These are phyloP conservation scores for Benitochromis conjunctus DNA, from an alignment of 2,113 vertebrate species.

Conservation along the genomic window DNA sequence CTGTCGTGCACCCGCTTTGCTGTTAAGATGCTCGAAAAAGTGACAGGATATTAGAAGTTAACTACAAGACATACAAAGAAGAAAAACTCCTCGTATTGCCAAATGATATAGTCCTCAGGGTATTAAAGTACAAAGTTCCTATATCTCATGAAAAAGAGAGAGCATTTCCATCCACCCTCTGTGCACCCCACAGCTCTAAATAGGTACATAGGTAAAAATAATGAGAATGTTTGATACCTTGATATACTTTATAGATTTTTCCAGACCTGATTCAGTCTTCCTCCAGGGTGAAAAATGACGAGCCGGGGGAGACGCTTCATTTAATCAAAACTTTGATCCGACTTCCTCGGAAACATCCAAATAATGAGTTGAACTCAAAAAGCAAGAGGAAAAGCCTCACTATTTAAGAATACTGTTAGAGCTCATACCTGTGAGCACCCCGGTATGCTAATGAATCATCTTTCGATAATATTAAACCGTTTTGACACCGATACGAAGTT, in stretches of 20 bases:
- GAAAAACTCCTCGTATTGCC: not conserved
- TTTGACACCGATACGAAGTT: not conserved
- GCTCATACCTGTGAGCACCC: not conserved
- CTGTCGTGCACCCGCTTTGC: not conserved
- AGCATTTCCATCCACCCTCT: not conserved
- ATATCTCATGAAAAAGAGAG: not conserved
- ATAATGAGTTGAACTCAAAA: constrained; percentile 30
- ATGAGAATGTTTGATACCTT: not conserved
- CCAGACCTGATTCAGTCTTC: not conserved
- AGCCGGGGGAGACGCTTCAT: not conserved
- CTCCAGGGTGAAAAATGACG: not conserved
- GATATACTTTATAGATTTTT: not conserved
- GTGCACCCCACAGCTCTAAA: not conserved
- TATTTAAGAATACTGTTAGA: constrained; percentile 4
- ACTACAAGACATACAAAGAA: not conserved
- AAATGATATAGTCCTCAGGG: not conserved
- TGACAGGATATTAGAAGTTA: not conserved
- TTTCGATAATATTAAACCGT: constrained; percentile 4
- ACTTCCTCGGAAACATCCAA: constrained; percentile 21
- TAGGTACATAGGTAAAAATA: not conserved
- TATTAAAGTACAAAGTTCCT: not conserved
- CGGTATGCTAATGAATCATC: constrained; percentile 11
- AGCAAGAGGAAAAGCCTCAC: not conserved
- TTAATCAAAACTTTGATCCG: constrained; percentile 42
- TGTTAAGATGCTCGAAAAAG: not conserved